A percentile compares a stretch with the other conserved stretches of the same genome.
Evolutionary conservation across 2,888 invertebrate species (phyloP).

Genomic region (Thymelicus acteon): DNA sequence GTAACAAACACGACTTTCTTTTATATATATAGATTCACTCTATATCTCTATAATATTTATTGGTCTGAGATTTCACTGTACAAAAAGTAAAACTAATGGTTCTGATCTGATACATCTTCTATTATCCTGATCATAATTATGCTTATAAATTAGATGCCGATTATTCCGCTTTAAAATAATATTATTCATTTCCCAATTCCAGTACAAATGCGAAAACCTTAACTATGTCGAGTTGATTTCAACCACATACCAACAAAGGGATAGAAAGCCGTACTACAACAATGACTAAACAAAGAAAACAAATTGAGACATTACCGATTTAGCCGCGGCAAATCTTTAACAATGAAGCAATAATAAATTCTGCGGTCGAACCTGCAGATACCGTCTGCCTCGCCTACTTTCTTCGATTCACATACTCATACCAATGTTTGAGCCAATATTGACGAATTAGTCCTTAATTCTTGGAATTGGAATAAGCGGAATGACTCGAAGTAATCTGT

Average conservation of each 20-base stretch:
- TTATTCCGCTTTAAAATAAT: too few species aligned
- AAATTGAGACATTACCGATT: constrained; percentile 35
- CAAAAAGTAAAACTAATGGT: too few species aligned
- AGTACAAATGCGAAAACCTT: background rate
- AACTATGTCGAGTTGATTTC: background rate
- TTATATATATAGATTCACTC: too few species aligned
- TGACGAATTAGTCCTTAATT: background rate
- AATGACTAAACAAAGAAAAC: background rate
- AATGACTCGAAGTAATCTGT: too few species aligned
- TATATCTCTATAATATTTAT: too few species aligned
- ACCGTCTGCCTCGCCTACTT: constrained; percentile 23
- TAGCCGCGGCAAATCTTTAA: constrained; percentile 30
- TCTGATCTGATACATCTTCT: too few species aligned
- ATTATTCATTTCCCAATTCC: too few species aligned
- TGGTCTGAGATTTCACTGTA: too few species aligned
- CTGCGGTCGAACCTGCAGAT: constrained; percentile 21
- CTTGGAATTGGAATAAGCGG: too few species aligned
- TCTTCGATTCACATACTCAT: constrained; percentile 8
- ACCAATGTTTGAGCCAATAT: constrained; percentile 14
- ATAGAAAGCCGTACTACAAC: constrained; percentile 9
- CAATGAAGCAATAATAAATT: constrained; percentile 36
- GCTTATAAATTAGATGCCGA: too few species aligned
- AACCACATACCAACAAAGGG: background rate
- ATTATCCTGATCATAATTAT: too few species aligned
- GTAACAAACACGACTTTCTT: too few species aligned